Base-by-base conservation (phyloP, 1,140 invertebrate species). In the Hycleus phaleratus region DNA sequence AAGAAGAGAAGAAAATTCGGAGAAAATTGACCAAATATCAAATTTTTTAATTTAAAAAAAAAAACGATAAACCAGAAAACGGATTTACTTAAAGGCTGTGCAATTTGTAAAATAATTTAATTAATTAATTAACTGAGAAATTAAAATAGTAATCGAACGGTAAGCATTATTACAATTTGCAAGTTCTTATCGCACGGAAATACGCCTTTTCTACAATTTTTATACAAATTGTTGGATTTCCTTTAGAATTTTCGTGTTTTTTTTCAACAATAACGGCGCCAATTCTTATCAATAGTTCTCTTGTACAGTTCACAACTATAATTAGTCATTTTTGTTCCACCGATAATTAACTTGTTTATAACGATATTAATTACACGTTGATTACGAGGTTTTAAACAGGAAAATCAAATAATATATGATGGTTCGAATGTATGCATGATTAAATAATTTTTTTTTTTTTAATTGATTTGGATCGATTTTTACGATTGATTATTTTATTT, bases 1-100 rank as follows among this genome's bases (percentile, higher is more conserved):
- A 18, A 18, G 18, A 18, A 18, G 18, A 18, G 18, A 18, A 18
- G 18, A 18, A 18, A 18, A 18, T 18, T 32, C 52, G 52, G 39
- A 46, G 46, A 55, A 42, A 42, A 45, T 68, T 68, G 61, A 58
- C 64, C 56, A 64, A 61, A 62, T 58, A 53, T 56, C 58, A 58
- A 59, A 60, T 65, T 61, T 65, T 58, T 46, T 46, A 51, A 54
- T 56, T 50, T 40, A 58, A 63, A 67, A 66, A 66, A 69, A 66
- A 65, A 70, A 68, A 65, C 59, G 50, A 52, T 43, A 43, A 44
- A 18, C 50, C 50, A 65, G 57, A 57, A 59, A 65, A 63, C 67
- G 69, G 69, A 68, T 71, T 62, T 64, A 71, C 59, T 68, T 49
- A 66, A 68, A 71, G 69, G 69, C 69, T 71, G 69, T 71, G 69